Evolutionary conservation across 2,797 vertebrate species (phyloP), one percentile per base, ranked within the genome.

Genomic region (Steatocranus sp.): DNA sequence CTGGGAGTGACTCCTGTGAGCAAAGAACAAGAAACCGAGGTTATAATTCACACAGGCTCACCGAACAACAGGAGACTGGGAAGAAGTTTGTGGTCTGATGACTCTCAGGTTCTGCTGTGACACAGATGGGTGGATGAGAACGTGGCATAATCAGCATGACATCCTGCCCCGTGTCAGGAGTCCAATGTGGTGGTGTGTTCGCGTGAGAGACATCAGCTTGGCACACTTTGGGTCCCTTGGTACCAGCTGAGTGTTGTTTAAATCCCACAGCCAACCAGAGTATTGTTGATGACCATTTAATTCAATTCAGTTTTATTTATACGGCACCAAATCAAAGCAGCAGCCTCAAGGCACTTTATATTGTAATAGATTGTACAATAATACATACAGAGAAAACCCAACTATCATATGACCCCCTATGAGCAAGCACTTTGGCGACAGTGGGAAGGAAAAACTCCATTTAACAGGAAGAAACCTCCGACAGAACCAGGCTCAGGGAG

Each of bases 341-440:
- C 53, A 30, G 53, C 14, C 8, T 18, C 5, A 4, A 32, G 54
- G 5, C 1, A 27, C 5, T 3, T 8, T 54, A 54, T 54, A 15
- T 2, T 27, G 23, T 54, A 1, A 1, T 0, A 0, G 15, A 1
- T 1, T 0, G 25, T 56, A 56, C 15, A 56, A 30, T 56, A 56
- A 56, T 0, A 56, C 3, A 17, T 30, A 0, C 25, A 30, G 53
- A 56, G 3, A 0, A 53, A 17, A 17, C 3, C 14, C 53, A 56
- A 6, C 53, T 0, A 4, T 30, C 53, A 1, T 2, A 30, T 30
- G 25, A 30, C 1, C 25, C n/a, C 25, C 25, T 0, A 0, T 56
- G 53, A 30, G 25, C 53, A 56, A 32, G 25, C 25, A 56, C 53
- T 54, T 54, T 54, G 53, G 14, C 0, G 1, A 54, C 25, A 30